Evolutionary conservation across 2,113 vertebrate species (phyloP), one percentile per base, ranked within the genome.

Genomic region (Aspiorhynchus laticeps): DNA sequence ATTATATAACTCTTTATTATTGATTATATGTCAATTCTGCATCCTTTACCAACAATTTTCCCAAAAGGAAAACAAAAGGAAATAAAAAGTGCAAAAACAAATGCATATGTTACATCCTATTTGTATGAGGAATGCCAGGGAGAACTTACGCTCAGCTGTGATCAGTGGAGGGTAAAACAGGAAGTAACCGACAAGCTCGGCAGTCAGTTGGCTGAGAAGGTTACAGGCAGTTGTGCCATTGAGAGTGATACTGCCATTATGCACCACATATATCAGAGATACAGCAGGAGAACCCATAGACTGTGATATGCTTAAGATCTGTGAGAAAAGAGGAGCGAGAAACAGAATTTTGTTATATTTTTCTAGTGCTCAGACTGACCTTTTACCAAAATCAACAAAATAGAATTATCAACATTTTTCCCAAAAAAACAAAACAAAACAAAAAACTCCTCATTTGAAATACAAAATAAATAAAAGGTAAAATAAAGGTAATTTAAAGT

Each of bases 181-280:
- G 94, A 98, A 99, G 95, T 99, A 99, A 84, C 98, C 97, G 89
- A 99, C 97, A 90, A 99, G 93, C 92, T 99, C 97, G 21, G 97
- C 97, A 0, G 97, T 98, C 90, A 99, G 96, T 91, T 96, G 96
- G 92, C 96, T 95, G 77, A 99, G 97, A 61, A 99, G 96, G 92
- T 96, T 97, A 94, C 98, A 97, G 93, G 98, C 96, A 63, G 93
- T 89, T 0, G 97, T 98, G 87, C 98, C 98, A 15, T 99, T 98
- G 89, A 99, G 95, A 85, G 95, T 92, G 48, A 91, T 90, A 87
- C 96, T 97, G 90, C 95, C 95, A 88, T 99, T 99, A 91, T 89
- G 95, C 91, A 99, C 97, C 85, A 96, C 93, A 5, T 99, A 99
- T 91, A 98, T 95, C 93, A 99, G 80, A 43, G 97, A 97, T 90